A percentile compares a stretch with the other conserved stretches of the same genome.
phyloP scores from a whole-genome alignment of 1,140 invertebrate species.

The Brachionus calyciflorus region DNA sequence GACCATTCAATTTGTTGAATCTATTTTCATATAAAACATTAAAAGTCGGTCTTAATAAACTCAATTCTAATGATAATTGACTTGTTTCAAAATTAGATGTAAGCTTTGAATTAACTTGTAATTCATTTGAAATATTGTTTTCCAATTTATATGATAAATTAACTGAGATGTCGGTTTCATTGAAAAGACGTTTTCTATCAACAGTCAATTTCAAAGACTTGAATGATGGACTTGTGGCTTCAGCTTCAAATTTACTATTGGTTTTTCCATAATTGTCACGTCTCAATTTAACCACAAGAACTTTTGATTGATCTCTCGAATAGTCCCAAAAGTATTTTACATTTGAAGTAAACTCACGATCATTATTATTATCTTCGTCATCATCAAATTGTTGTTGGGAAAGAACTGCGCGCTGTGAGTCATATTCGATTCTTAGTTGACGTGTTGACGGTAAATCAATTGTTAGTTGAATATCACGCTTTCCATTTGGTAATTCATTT shows the following conservation, averaged over 20 bases:
- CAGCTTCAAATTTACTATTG: neutral
- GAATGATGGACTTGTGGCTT: neutral
- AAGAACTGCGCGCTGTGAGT: neutral
- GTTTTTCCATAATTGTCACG: constrained; percentile 30
- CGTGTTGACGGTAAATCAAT: neutral
- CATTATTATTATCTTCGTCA: constrained; percentile 22
- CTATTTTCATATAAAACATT: constrained; percentile 34
- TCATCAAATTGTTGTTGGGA: constrained; percentile 17
- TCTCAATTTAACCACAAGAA: neutral
- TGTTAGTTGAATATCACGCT: constrained; percentile 13
- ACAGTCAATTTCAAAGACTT: constrained; percentile 37
- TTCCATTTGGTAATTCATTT: neutral
- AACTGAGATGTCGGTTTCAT: neutral
- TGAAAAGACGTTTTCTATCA: constrained; percentile 14
- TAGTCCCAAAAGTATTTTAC: constrained; percentile 3
- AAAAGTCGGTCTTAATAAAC: constrained; percentile 3
- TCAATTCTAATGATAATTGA: constrained; percentile 18
- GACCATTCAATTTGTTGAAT: constrained; percentile 40
- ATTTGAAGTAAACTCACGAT: constrained; percentile 19
- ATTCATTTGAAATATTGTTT: constrained; percentile 36
- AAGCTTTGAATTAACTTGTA: neutral
- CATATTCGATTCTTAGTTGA: constrained; percentile 34
- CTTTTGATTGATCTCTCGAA: neutral
- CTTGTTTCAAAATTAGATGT: constrained; percentile 9
- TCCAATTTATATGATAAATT: neutral